A percentile compares a stretch with the other conserved stretches of the same genome.
These are phyloP conservation scores for Diadema setosum DNA, from an alignment of 35 echinoderm and acorn worm species.

Conservation along the genomic window DNA sequence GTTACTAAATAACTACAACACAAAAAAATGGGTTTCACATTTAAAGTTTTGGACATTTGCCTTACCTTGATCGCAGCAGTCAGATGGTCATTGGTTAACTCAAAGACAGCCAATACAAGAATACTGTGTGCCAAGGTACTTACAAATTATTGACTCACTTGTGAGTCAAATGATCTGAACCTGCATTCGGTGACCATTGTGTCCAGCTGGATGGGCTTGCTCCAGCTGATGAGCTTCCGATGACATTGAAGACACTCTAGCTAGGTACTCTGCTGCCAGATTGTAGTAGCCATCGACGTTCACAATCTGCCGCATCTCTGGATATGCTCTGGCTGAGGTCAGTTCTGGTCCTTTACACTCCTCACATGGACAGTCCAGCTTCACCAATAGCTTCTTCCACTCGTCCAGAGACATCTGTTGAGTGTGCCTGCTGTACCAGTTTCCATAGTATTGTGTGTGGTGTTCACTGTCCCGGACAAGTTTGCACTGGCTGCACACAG, in stretches of 20 bases:
- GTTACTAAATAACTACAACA: too few species aligned
- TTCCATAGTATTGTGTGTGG: not conserved
- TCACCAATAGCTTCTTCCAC: not conserved
- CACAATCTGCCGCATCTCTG: constrained; percentile 10
- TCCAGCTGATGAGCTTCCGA: constrained; percentile 43
- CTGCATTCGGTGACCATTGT: not conserved
- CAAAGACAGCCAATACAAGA: too few species aligned
- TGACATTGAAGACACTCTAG: constrained; percentile 40
- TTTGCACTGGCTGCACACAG: not conserved
- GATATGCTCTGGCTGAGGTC: constrained; percentile 24
- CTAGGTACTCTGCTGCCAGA: constrained; percentile 56
- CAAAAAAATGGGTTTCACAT: too few species aligned
- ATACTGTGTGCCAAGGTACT: too few species aligned
- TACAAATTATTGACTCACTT: not conserved
- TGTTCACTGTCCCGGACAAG: not conserved
- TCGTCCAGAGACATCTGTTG: not conserved
- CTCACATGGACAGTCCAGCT: not conserved
- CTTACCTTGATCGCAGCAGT: too few species aligned
- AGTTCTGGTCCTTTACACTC: constrained; percentile 14
- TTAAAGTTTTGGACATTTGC: too few species aligned
- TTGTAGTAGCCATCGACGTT: constrained; percentile 49
- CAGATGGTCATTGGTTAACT: too few species aligned
- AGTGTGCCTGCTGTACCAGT: not conserved
- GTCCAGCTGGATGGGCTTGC: constrained; percentile 28
- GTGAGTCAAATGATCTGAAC: constrained; percentile 41